phyloP scores from a whole-genome alignment of 2,888 invertebrate species.

The Drosophila fungiperda region DNA sequence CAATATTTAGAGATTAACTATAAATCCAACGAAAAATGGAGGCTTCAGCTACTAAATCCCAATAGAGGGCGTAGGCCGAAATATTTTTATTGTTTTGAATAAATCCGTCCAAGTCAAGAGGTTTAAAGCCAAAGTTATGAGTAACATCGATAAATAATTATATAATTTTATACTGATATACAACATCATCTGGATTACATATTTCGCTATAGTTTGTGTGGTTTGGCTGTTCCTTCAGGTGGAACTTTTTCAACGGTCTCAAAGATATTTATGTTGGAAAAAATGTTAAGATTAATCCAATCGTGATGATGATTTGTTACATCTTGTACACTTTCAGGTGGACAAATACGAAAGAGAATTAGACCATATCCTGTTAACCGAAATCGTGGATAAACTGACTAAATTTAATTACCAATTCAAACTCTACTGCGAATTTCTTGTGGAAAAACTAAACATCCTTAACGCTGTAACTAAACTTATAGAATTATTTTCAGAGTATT shows the following conservation, averaged over 20 bases:
- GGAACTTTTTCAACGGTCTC: constrained; percentile 39
- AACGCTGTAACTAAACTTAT: constrained; percentile 61
- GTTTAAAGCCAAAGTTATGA: constrained; percentile 56
- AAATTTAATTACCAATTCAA: constrained; percentile 80
- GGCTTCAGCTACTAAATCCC: constrained; percentile 27
- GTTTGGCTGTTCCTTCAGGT: constrained; percentile 56
- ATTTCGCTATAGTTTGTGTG: constrained; percentile 28
- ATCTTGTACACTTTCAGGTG: constrained; percentile 78
- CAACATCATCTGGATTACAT: too few species aligned
- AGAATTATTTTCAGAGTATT: constrained; percentile 67
- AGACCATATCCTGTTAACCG: constrained; percentile 72
- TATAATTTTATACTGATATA: too few species aligned
- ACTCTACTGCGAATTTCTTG: constrained; percentile 61
- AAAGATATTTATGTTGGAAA: constrained; percentile 72
- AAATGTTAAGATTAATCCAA: constrained; percentile 39
- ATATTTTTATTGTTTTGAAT: constrained; percentile 40
- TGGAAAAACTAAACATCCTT: constrained; percentile 64
- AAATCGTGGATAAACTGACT: constrained; percentile 71
- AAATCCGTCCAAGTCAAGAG: constrained; percentile 41
- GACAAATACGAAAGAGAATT: constrained; percentile 76
- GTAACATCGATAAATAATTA: constrained; percentile 20
- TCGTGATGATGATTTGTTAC: constrained; percentile 46
- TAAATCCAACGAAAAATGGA: background rate
- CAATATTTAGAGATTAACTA: background rate
- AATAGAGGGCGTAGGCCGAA: constrained; percentile 44